Percentiles rank a stretch among this genome's conserved stretches.
Evolutionary conservation across 2,888 invertebrate genomes (phyloP).

Genomic region (Nematopogon swammerdamellus): DNA sequence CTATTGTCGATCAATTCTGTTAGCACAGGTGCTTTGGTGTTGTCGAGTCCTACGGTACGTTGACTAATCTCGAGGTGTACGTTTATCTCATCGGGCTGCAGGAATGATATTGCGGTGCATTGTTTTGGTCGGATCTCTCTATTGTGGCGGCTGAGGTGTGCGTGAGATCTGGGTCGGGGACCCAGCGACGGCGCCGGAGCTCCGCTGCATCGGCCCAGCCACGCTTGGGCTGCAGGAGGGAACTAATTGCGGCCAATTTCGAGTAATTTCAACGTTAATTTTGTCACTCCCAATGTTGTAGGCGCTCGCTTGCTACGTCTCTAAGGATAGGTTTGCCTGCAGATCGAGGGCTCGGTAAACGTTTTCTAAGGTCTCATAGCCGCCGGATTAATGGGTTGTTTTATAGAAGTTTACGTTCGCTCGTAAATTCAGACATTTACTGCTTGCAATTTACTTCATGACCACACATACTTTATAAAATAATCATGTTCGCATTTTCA

Average conservation of each 20-base stretch:
- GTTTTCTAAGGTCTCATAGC: too few species aligned
- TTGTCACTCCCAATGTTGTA: neutral
- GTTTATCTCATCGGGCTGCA: neutral
- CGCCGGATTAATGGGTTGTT: too few species aligned
- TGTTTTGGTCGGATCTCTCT: neutral
- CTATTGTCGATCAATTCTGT: neutral
- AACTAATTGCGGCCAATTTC: constrained; percentile 8
- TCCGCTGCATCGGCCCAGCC: constrained; percentile 16
- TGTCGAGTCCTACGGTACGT: neutral
- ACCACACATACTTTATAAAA: too few species aligned
- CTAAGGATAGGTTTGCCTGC: too few species aligned
- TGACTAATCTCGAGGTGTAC: neutral
- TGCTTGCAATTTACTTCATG: too few species aligned
- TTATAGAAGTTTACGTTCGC: too few species aligned
- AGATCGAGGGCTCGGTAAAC: too few species aligned
- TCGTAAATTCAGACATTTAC: too few species aligned
- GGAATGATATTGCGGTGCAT: neutral
- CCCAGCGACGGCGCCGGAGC: constrained; percentile 11
- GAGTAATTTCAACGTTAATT: neutral
- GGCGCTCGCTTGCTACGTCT: too few species aligned
- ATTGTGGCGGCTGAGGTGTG: constrained; percentile 10
- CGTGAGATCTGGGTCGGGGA: constrained; percentile 53
- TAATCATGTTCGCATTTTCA: too few species aligned
- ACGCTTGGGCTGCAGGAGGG: too few species aligned
- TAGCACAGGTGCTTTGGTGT: neutral